Percentiles rank a stretch among this genome's conserved stretches.
phyloP scores from a whole-genome alignment of 2,797 vertebrate species.

The Anguilla megastoma region DNA sequence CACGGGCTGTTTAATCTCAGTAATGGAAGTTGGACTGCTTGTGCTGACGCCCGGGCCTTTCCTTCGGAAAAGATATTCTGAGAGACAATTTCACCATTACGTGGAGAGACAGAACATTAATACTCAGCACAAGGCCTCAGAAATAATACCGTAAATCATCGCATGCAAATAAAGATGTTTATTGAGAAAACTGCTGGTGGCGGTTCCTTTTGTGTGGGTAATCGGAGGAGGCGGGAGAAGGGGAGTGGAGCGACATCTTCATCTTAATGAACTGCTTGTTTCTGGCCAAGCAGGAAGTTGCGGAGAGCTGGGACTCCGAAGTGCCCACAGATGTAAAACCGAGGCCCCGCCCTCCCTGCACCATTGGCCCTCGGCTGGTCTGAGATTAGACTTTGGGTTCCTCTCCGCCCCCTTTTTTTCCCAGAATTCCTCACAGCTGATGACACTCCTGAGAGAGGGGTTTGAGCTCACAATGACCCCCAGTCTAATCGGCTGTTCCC shows the following conservation, averaged over 20 bases:
- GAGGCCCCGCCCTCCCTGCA: neutral
- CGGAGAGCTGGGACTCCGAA: neutral
- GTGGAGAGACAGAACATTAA: neutral
- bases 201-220: neutral
- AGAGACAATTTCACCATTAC: slow-evolving; percentile 16
- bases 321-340: neutral
- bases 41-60: slow-evolving; percentile 9
- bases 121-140: neutral
- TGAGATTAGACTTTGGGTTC: neutral
- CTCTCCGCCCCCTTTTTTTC: neutral
- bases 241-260: neutral
- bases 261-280: neutral
- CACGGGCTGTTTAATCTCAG: slow-evolving; percentile 2
- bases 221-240: neutral
- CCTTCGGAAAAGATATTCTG: slow-evolving; percentile 2
- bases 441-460: neutral
- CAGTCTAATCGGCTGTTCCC: neutral
- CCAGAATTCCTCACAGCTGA: neutral
- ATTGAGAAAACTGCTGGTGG: slow-evolving; percentile 3
- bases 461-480: neutral
- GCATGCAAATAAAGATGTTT: neutral
- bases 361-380: neutral
- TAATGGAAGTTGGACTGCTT: slow-evolving; percentile 4
- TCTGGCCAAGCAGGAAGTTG: neutral
- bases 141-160: slow-evolving; percentile 16